Evolutionary conservation across 2,888 invertebrate genomes (phyloP).

Genomic region (Amphipoea oculea): DNA sequence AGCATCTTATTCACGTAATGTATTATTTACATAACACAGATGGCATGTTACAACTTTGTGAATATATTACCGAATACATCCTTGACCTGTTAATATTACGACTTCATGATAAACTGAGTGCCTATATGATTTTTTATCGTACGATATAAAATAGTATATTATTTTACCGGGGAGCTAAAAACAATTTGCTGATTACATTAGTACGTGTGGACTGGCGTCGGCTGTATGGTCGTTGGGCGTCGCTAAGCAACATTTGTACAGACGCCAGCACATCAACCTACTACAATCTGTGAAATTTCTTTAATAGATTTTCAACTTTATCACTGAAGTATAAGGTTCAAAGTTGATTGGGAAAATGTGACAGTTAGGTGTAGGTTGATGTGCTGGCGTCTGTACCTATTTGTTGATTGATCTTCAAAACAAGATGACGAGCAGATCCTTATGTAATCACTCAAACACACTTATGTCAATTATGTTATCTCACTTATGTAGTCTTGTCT

Average conservation of each 20-base stretch:
- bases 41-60: slow-evolving; percentile 19
- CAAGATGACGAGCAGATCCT: slow-evolving; percentile 30
- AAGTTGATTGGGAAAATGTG: too few species aligned
- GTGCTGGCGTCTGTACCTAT: too few species aligned
- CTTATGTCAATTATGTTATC: too few species aligned
- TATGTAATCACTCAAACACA: background rate
- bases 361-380: too few species aligned
- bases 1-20: slow-evolving; percentile 10
- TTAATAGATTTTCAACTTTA: too few species aligned
- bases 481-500: too few species aligned
- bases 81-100: slow-evolving; percentile 44
- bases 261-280: too few species aligned
- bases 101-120: slow-evolving; percentile 9
- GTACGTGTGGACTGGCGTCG: slow-evolving; percentile 24
- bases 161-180: slow-evolving; percentile 8
- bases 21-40: slow-evolving; percentile 26
- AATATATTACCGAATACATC: slow-evolving; percentile 34
- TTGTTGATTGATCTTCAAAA: slow-evolving; percentile 28
- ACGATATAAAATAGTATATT: background rate
- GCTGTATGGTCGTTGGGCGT: too few species aligned
- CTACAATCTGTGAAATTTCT: too few species aligned
- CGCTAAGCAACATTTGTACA: slow-evolving; percentile 7
- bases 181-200: slow-evolving; percentile 25
- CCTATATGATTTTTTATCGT: slow-evolving; percentile 14
- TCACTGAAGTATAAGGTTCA: too few species aligned